Conservation (phyloP, 2,888 invertebrate species). For the Noctuana brunneofusca region DNA sequence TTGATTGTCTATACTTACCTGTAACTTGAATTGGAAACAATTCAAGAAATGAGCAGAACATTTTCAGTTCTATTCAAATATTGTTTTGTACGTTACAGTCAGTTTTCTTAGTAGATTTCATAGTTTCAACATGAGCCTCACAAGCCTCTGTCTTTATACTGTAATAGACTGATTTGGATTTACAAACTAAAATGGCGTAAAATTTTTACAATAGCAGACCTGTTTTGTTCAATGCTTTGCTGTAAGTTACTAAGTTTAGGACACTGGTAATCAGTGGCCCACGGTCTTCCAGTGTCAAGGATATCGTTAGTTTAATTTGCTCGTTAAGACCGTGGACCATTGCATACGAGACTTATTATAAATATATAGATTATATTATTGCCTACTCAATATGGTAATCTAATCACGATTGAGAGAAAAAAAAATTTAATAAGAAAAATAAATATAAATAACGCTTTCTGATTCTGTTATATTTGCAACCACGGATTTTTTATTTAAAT, state of each 20-base stretch:
- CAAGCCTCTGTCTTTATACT: conserved; percentile 14
- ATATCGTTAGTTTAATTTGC: neutral
- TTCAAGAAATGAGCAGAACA: too few species aligned
- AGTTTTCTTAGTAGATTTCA: too few species aligned
- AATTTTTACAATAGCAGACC: neutral
- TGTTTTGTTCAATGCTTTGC: conserved; percentile 1
- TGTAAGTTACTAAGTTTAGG: conserved; percentile 7
- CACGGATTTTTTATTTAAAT: too few species aligned
- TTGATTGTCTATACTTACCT: neutral
- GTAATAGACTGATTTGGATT: conserved; percentile 30
- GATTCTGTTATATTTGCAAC: too few species aligned
- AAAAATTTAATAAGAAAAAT: neutral
- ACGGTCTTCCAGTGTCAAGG: neutral
- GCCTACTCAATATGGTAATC: neutral
- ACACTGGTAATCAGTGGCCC: neutral
- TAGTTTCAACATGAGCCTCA: too few species aligned
- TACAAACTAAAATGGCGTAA: neutral
- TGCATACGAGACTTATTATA: neutral
- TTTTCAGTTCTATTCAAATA: too few species aligned
- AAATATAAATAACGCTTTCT: too few species aligned
- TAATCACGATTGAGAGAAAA: neutral
- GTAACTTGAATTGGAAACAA: too few species aligned
- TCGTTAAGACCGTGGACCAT: neutral
- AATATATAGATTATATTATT: neutral
- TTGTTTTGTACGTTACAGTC: too few species aligned